Base-by-base conservation (phyloP, 2,888 invertebrate genomes). In the Odontocolon sp. region DNA sequence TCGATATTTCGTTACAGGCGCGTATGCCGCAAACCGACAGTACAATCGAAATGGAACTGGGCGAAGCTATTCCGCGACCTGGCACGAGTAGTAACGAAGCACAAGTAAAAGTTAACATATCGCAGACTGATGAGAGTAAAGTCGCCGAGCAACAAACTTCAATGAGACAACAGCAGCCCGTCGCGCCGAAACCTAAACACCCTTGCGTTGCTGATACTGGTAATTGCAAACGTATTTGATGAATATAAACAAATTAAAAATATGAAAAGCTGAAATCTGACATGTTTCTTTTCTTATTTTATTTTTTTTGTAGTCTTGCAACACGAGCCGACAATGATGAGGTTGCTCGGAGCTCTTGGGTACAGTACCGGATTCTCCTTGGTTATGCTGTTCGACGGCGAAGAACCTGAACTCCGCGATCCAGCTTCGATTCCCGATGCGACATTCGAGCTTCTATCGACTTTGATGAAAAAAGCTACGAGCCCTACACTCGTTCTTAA, bases 51-150 rank as follows among this genome's bases (percentile, higher is more conserved):
- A 87, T 88, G 86, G 88, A 89, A 74, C 72, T 87, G 56, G 87
- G 87, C 8, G 87, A 89, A 21, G 57, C 68, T 9, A 61, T 28
- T 16, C 84, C 80, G 61, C 79, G 78, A 36, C 64, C 82, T 18
- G 78, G 70, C 14, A 83, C 83, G 2, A 80, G 77, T 26, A 80
- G 77, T 64, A 82, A 61, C 16, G 87, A 87, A 9, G 70, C 71
- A 21, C 86, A 87, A 69, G 77, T 83, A 5, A 85, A 86, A 59
- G 79, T 85, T 26, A 91, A 90, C 63, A 91, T 90, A 16, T 92
- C 92, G 21, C 96, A 96, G 91, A 97, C 97, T 0, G 97, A 97
- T 88, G 97, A 97, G 90, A 95, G 95, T 88, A 96, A 96, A 92
- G 89, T 84, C 9, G 96, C 95, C 0, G 94, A 94, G 83, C 93